Evolutionary conservation across 2,888 invertebrate species (phyloP).

Genomic region (Eilema griseolum): DNA sequence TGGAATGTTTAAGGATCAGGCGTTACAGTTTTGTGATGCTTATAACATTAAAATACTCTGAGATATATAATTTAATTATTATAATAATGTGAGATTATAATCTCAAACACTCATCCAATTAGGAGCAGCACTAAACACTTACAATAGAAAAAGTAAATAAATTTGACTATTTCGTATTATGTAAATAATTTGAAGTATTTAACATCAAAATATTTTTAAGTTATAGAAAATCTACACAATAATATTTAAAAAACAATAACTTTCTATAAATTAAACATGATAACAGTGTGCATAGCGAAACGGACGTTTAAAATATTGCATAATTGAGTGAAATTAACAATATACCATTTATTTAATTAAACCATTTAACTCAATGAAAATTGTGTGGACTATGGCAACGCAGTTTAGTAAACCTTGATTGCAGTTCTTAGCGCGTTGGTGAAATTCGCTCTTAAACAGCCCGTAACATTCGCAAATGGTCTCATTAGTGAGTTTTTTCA

Average conservation of each 20-base stretch:
- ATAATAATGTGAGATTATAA: slow-evolving; percentile 60
- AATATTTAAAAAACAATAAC: slow-evolving; percentile 48
- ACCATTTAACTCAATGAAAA: not conserved
- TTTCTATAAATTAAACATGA: slow-evolving; percentile 33
- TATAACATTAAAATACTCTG: slow-evolving; percentile 69
- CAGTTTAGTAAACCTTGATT: no score
- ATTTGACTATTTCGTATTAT: slow-evolving; percentile 28
- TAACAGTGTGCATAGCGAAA: slow-evolving; percentile 22
- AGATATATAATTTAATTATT: slow-evolving; percentile 48
- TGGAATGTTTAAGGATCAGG: slow-evolving; percentile 70
- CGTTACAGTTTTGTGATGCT: slow-evolving; percentile 62
- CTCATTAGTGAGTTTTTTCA: no score
- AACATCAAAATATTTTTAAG: slow-evolving; percentile 37
- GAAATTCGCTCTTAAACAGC: not conserved
- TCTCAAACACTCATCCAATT: slow-evolving; percentile 64
- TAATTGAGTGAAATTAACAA: not conserved
- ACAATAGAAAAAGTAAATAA: slow-evolving; percentile 46
- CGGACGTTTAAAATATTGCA: slow-evolving; percentile 24
- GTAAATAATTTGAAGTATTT: slow-evolving; percentile 28
- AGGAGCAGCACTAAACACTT: slow-evolving; percentile 72
- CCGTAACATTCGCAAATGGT: not conserved
- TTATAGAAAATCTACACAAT: slow-evolving; percentile 48
- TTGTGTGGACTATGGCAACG: not conserved
- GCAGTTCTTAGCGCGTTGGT: no score
- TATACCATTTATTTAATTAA: not conserved